These are phyloP conservation scores for Cyphomyrus discorhynchus DNA, from an alignment of 2,113 vertebrate genomes.

Conservation along the genomic window DNA sequence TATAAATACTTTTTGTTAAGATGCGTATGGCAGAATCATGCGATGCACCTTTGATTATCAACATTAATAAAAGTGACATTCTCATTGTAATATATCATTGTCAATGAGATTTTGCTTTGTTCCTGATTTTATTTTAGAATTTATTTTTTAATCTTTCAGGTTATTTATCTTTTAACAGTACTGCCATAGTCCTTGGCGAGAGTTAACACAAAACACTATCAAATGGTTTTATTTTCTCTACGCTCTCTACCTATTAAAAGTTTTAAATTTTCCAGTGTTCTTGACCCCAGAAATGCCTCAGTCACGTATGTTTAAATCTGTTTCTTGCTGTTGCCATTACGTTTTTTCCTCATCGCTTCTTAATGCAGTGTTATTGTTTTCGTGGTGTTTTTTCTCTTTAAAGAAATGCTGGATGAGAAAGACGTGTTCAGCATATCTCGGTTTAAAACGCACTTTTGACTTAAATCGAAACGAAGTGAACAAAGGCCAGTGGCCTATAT, in stretches of 20 bases:
- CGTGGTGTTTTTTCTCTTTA: not conserved
- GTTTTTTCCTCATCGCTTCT: not conserved
- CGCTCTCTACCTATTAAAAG: slow-evolving; percentile 2
- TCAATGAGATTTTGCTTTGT: not conserved
- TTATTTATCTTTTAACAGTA: not conserved
- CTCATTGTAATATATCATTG: not conserved
- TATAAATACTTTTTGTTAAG: not conserved
- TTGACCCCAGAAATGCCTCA: not conserved
- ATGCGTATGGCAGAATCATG: not conserved
- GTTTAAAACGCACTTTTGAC: not conserved
- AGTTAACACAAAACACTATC: not conserved
- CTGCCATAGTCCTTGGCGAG: not conserved
- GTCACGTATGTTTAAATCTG: not conserved
- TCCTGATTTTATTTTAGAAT: not conserved
- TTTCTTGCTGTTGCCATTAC: slow-evolving; percentile 13
- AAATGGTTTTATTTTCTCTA: not conserved
- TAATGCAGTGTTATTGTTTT: not conserved
- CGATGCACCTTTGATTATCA: not conserved
- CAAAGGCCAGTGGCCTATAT: not conserved
- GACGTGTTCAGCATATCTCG: not conserved
- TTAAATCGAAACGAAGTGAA: not conserved
- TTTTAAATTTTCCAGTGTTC: not conserved
- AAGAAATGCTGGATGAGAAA: not conserved
- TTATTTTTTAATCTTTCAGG: not conserved
- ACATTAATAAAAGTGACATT: not conserved